A percentile compares a stretch with the other conserved stretches of the same genome.
Evolutionary conservation across 2,113 vertebrate species (phyloP).

Genomic region (Pandion haliaetus): DNA sequence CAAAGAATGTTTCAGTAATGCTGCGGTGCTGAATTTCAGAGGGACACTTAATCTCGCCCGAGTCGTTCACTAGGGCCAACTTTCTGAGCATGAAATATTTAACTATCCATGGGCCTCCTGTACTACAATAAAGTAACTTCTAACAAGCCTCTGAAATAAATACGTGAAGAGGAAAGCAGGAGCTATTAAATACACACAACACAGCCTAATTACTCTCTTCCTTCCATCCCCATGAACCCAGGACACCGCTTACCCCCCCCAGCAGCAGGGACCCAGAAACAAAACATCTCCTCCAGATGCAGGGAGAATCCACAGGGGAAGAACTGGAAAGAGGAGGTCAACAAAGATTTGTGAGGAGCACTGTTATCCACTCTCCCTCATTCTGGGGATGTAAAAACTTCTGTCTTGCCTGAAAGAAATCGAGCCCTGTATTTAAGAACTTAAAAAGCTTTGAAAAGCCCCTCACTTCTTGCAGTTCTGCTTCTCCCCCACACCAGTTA

Average conservation of each 20-base stretch:
- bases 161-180: not conserved
- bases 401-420: not conserved
- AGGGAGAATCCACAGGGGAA: not conserved
- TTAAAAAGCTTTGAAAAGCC: not conserved
- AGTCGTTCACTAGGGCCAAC: constrained; percentile 61
- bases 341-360: not conserved
- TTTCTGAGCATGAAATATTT: constrained; percentile 64
- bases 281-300: not conserved
- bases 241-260: not conserved
- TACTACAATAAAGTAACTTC: not conserved
- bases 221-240: not conserved
- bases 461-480: not conserved
- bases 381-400: not conserved
- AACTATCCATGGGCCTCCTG: constrained; percentile 5
- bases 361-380: not conserved
- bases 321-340: not conserved
- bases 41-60: constrained; percentile 58
- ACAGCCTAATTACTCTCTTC: not conserved
- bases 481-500: not conserved
- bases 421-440: not conserved
- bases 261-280: not conserved
- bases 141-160: not conserved
- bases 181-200: not conserved
- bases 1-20: constrained; percentile 61
- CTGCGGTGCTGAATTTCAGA: constrained; percentile 46